Base-by-base conservation (phyloP, 92 coral and sea anemone species). In the Porites lobata region DNA sequence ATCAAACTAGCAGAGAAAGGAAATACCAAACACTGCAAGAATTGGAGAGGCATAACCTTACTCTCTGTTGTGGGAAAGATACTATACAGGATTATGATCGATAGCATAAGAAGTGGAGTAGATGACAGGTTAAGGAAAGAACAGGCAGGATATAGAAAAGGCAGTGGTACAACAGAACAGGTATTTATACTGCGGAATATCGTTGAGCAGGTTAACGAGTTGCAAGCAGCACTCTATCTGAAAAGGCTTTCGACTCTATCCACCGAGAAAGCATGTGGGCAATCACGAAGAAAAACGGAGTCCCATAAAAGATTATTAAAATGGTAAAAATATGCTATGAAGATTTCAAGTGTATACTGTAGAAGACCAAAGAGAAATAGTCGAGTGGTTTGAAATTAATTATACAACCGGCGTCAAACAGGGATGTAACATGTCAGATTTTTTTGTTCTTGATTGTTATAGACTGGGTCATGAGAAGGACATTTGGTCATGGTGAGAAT, bases 151-250 rank as follows among this genome's bases (percentile, higher is more conserved):
- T 29, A 85, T 65, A 71, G 86, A 56, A 80, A 51, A 47, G 85
- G 90, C 51, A 78, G 90, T 75, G 86, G 86, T 32, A 86, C 90
- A 64, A 90, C 74, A 32, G 87, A 79, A 15, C 93, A 79, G 21
- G 77, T 85, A 19, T 90, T 78, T 61, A 59, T 77, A 21, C 85
- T 90, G 72, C 50, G 81, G 32, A 85, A 90, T 19, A 84, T 85
- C 62, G 52, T 89, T 9, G 75, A 84, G 73, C 90, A 78, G 74
- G 87, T 85, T 5, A 90, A 77, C 19, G 85, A 89, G 59, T 85
- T 90, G 89, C 78, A 85, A 43, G 90, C 86, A 68, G 85, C 80
- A 19, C 63, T 90, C 74, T 85, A 76, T 11, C 18, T 78, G 50
- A 76, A 77, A 74, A 89, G 63, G 92, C 89, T 9, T 89, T 89